These are phyloP conservation scores for Tortricodes alternella DNA, from an alignment of 2,888 invertebrate genomes.

Conservation along the genomic window DNA sequence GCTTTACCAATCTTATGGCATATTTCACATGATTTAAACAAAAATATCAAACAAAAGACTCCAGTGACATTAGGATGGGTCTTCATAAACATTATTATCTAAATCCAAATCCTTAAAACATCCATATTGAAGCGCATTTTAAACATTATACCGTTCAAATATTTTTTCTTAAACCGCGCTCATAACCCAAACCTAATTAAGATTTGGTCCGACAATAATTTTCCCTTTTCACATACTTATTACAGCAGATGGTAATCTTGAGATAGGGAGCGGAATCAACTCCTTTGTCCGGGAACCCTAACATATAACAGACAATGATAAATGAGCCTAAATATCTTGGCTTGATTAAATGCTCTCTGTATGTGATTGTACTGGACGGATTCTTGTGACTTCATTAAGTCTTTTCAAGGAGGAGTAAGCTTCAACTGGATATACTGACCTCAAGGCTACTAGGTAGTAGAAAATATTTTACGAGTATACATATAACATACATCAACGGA, in stretches of 20 bases:
- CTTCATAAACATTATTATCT: too few species aligned
- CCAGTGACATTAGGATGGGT: too few species aligned
- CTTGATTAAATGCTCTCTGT: constrained; percentile 39
- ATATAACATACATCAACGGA: too few species aligned
- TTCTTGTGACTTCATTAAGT: constrained; percentile 19
- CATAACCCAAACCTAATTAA: constrained; percentile 50
- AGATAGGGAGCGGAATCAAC: constrained; percentile 41
- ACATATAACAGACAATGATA: constrained; percentile 48
- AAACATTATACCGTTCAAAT: background rate
- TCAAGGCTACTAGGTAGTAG: too few species aligned
- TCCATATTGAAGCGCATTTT: too few species aligned
- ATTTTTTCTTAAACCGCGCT: constrained; percentile 21
- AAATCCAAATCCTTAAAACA: too few species aligned
- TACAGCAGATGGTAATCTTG: constrained; percentile 59
- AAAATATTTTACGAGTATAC: too few species aligned
- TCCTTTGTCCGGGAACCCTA: constrained; percentile 50
- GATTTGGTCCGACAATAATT: constrained; percentile 43
- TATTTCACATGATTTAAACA: too few species aligned
- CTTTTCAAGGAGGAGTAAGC: too few species aligned
- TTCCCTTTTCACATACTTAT: constrained; percentile 53
- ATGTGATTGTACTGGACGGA: background rate
- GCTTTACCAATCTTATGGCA: too few species aligned
- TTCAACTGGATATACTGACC: too few species aligned
- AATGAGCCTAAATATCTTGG: constrained; percentile 46
- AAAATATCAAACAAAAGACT: too few species aligned